Percentiles rank a stretch among this genome's conserved stretches.
phyloP scores from a whole-genome alignment of 2,113 vertebrate species.

The human region DNA sequence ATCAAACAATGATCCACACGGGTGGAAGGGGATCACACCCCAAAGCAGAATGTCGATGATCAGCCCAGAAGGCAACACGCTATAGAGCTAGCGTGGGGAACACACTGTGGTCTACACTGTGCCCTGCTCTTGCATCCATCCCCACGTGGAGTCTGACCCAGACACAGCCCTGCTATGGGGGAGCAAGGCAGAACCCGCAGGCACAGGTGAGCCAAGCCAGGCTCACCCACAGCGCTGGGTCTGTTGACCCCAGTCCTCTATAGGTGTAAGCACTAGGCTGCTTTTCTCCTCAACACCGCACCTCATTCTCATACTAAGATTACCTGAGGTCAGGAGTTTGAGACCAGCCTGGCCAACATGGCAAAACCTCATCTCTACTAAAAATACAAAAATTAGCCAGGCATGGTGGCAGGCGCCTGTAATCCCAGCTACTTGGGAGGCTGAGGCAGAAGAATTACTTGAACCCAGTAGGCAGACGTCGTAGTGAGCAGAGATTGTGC shows the following conservation, averaged over 20 bases:
- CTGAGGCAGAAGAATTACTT: no score
- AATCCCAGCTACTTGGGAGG: no score
- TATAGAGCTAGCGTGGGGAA: no score
- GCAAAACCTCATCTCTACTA: no score
- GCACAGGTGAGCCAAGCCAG: fast-evolving
- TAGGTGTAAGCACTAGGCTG: background rate
- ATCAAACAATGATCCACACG: background rate
- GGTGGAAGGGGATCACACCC: background rate
- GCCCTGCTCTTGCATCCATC: background rate
- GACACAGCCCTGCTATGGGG: background rate
- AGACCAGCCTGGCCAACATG: no score
- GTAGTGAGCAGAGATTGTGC: no score
- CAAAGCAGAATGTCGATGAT: background rate
- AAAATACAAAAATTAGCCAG: no score
- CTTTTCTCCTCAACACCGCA: background rate
- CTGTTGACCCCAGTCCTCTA: background rate
- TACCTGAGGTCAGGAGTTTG: no score
- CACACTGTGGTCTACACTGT: fast-evolving
- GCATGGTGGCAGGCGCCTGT: no score
- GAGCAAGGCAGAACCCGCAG: background rate
- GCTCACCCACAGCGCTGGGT: background rate
- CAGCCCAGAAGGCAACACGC: background rate
- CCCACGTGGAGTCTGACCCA: background rate
- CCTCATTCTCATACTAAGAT: background rate
- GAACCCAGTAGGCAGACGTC: no score